Evolutionary conservation across 2,113 vertebrate genomes (phyloP), one percentile per base, ranked within the genome.

Genomic region (Taxidea taxus): DNA sequence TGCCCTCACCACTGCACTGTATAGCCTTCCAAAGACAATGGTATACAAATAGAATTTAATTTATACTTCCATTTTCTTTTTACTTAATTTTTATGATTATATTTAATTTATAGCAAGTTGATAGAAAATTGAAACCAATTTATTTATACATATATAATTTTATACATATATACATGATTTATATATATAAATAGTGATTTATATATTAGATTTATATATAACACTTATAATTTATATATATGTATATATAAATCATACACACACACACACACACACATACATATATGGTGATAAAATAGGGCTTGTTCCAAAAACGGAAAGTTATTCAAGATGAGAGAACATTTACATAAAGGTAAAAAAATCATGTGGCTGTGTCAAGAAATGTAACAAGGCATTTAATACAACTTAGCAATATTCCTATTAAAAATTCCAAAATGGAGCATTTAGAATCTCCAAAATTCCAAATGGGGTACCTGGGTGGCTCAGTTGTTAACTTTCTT

Each of bases 391-490:
- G 60, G 42, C 34, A 93, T 39, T 94, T 75, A 60, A 82, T 75
- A 49, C 15, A 91, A 95, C 56, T 94, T 82, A 64, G n/a, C 39
- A 95, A 74, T 87, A 90, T 75, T 82, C 42, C 29, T 94, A 96
- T 88, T 84, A 68, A 94, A 93, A 87, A 39, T 83, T 44, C 15
- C 51, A 95, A 90, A 54, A n/a, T n/a, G n/a, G n/a, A n/a, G n/a
- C n/a, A n/a, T n/a, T n/a, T n/a, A n/a, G n/a, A n/a, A n/a, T n/a
- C n/a, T n/a, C n/a, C n/a, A 94, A 93, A 87, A 39, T 83, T 44
- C 15, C 51, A 95, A 90, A 54, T 90, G 77, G 10, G 58, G 25
- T 10, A 25, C 58, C 58, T 27, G 58, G 25, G 58, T 60, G 58
- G 25, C 58, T 60, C 58, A 60, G 25, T 60, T 2, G 4, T 27